Base-by-base conservation (phyloP, 1,140 invertebrate genomes). In the Hypsibius dujardini region DNA sequence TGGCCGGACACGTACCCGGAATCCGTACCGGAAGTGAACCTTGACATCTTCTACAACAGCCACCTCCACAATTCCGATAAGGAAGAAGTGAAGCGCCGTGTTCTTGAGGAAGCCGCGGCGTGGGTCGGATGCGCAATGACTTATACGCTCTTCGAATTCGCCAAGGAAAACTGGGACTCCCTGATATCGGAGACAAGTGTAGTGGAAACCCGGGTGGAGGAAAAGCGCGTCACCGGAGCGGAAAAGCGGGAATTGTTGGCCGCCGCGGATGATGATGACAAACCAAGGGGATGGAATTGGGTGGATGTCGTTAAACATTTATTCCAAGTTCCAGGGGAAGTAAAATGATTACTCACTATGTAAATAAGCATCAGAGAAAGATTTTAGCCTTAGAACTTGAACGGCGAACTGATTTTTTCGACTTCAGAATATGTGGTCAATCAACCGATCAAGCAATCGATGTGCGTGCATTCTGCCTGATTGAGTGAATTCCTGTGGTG, bases 31-130 rank as follows among this genome's bases (percentile, higher is more conserved):
- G 80, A 77, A 3, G 84, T 95, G 59, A 93, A 88, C 80, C 83
- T 96, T 82, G 87, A 94, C 76, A 86, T 89, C 46, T 96, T 95
- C 81, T 95, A 92, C 77, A 96, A 96, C 81, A 88, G 89, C 77
- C 87, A 90, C 79, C 80, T 93, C 15, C 46, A 40, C 45, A 42
- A 59, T n/a, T 62, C 47, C 60, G 73, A 40, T 46, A 71, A 71
- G 47, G 73, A 73, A n/a, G 7, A 45, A 46, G 74, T 73, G 2
- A 28, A 47, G 14, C 46, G 69, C n/a, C 46, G 45, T 45, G 59
- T 73, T 2, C 50, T 70, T 28, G 73, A 73, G 42, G 72, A 73
- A 73, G 73, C 73, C 2, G 59, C 73, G 78, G 91, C 94, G 74
- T 88, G 87, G 83, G 72, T 93, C 42, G 92, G 90, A 12, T 87